Evolutionary conservation across 2,888 invertebrate genomes (phyloP).

Genomic region (Acleris cristana): DNA sequence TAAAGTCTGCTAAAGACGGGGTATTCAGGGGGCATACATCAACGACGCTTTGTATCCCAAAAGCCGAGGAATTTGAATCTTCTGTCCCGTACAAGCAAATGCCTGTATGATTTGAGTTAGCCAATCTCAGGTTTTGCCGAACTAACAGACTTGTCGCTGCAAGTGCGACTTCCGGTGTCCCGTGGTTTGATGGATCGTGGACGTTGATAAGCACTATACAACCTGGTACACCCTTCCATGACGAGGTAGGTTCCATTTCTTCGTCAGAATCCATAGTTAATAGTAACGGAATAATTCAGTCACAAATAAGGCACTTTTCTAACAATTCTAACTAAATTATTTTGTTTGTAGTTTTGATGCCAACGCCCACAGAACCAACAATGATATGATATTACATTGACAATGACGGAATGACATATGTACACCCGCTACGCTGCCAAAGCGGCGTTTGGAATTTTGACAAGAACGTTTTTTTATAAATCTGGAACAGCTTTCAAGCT

Average conservation of each 20-base stretch:
- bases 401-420: too few relatives aligned
- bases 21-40: constrained; percentile 65
- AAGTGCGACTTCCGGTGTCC: constrained; percentile 54
- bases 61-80: constrained; percentile 54
- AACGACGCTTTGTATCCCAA: constrained; percentile 63
- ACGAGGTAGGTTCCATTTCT: constrained; percentile 57
- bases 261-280: constrained; percentile 68
- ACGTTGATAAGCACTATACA: constrained; percentile 70
- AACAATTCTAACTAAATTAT: too few relatives aligned
- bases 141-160: constrained; percentile 66
- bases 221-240: constrained; percentile 68
- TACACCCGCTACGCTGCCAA: too few relatives aligned
- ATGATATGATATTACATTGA: too few relatives aligned
- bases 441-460: background rate
- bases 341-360: too few relatives aligned
- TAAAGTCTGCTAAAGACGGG: constrained; percentile 64
- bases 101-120: constrained; percentile 61
- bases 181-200: constrained; percentile 53
- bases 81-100: constrained; percentile 70
- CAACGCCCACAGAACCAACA: too few relatives aligned
- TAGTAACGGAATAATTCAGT: background rate
- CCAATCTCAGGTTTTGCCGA: constrained; percentile 62
- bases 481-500: constrained; percentile 10
- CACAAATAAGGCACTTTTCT: too few relatives aligned
- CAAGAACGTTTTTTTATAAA: constrained; percentile 6